phyloP scores from a whole-genome alignment of 2,888 invertebrate genomes.

The Nebria brevicollis region DNA sequence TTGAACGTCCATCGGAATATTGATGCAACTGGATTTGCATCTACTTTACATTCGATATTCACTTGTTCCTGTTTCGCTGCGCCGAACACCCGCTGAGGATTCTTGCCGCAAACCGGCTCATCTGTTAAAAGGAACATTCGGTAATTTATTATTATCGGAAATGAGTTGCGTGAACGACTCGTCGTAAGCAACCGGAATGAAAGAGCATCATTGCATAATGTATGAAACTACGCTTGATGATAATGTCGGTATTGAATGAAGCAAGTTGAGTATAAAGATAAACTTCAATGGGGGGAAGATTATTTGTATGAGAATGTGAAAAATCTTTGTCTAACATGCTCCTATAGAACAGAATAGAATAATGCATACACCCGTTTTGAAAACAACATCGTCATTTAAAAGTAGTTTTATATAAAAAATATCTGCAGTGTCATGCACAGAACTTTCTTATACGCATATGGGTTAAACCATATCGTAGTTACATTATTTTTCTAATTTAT shows the following conservation, averaged over 20 bases:
- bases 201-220: neutral
- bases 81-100: conserved; percentile 65
- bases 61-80: conserved; percentile 68
- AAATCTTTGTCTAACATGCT: neutral
- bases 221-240: neutral
- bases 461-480: no score
- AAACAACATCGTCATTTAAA: no score
- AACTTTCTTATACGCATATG: no score
- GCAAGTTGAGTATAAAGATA: neutral
- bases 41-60: conserved; percentile 69
- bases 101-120: conserved; percentile 66
- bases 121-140: conserved; percentile 16
- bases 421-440: no score
- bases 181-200: neutral
- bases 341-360: neutral
- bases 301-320: neutral
- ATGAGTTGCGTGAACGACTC: conserved; percentile 26
- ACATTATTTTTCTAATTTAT: no score
- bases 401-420: no score
- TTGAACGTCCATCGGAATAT: conserved; percentile 75
- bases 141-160: neutral
- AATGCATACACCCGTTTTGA: no score
- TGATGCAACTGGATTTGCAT: conserved; percentile 78
- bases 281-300: neutral
- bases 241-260: neutral